Evolutionary conservation across 1,140 invertebrate species (phyloP).

Genomic region (Leptinotarsa undecemlineata): DNA sequence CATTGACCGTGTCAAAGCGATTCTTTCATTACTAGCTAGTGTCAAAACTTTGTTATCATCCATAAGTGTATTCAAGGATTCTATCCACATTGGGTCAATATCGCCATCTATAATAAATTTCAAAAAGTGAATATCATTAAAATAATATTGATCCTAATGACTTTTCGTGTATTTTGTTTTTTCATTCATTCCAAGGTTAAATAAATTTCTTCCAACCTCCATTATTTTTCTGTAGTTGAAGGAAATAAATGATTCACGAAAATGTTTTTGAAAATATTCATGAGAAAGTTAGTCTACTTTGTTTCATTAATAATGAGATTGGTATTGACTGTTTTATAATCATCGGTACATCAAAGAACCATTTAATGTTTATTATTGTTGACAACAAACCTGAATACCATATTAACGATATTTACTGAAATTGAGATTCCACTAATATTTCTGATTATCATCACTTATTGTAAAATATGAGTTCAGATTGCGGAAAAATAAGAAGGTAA

Average conservation of each 20-base stretch:
- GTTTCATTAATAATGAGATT: no score
- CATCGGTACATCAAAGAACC: no score
- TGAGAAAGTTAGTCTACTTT: no score
- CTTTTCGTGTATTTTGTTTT: background rate
- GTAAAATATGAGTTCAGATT: no score
- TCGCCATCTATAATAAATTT: constrained; percentile 73
- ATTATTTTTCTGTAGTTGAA: background rate
- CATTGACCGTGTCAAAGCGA: constrained; percentile 89
- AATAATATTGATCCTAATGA: background rate
- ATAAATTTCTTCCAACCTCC: background rate
- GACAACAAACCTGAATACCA: no score
- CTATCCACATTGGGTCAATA: constrained; percentile 98
- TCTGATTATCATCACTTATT: no score
- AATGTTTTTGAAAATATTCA: no score
- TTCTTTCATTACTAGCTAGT: constrained; percentile 91
- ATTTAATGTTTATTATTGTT: no score
- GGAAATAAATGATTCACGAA: background rate
- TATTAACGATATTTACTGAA: no score
- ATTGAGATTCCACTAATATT: no score
- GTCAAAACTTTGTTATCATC: constrained; percentile 88
- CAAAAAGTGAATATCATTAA: background rate
- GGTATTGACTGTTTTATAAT: no score
- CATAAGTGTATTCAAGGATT: constrained; percentile 88
- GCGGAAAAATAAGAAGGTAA: no score
- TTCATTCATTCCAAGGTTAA: background rate